Percentiles rank a stretch among this genome's conserved stretches.
Conservation (phyloP, 2,113 vertebrate species). For the Sylvilagus bachmani region DNA sequence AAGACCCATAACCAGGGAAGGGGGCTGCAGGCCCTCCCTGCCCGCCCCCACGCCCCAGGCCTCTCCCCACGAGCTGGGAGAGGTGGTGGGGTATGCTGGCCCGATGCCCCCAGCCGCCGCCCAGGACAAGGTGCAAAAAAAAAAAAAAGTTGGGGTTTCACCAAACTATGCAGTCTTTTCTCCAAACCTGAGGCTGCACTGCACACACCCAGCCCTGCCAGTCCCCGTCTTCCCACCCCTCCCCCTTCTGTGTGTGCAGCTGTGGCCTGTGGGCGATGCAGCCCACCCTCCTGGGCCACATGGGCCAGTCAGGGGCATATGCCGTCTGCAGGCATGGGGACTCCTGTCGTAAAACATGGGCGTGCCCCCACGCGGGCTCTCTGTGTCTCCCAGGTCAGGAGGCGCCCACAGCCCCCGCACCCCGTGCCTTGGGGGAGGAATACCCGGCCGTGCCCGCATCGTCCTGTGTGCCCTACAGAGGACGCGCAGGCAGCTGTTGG, state of each 20-base stretch:
- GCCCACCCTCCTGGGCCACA: accelerated
- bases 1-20: slow-evolving; percentile 32
- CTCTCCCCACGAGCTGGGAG: neutral
- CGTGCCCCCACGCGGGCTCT: neutral
- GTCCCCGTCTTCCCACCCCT: neutral
- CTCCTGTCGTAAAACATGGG: slow-evolving; percentile 49
- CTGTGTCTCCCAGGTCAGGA: neutral
- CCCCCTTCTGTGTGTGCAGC: neutral
- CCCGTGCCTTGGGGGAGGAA: neutral
- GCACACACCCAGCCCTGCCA: neutral
- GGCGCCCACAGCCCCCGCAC: neutral
- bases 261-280: neutral
- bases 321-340: slow-evolving; percentile 17
- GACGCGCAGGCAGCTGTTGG: accelerated
- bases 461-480: neutral
- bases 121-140: slow-evolving; percentile 82
- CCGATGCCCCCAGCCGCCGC: slow-evolving; percentile 75
- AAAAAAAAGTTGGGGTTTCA: slow-evolving; percentile 79
- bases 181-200: slow-evolving; percentile 87
- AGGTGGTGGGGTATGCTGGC: neutral
- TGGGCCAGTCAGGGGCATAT: slow-evolving; percentile 12
- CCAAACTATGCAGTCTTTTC: slow-evolving; percentile 92
- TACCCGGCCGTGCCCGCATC: too few relatives aligned
- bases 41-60: neutral
- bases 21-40: slow-evolving; percentile 32